Base-by-base conservation (phyloP, 2,888 invertebrate genomes). In the Epinotia bilunana region DNA sequence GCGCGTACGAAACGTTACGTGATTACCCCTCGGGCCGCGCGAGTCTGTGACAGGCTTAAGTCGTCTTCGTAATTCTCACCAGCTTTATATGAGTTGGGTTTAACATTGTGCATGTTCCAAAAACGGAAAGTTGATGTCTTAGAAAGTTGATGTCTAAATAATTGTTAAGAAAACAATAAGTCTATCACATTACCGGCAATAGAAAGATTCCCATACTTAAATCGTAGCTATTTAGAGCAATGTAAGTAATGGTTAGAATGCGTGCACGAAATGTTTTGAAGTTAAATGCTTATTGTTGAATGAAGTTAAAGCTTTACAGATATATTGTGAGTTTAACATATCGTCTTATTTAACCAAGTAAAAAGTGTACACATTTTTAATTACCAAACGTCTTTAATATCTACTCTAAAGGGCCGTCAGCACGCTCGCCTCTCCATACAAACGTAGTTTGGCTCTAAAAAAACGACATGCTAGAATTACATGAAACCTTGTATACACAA, bases 181-280 rank as follows among this genome's bases (percentile, higher is more conserved):
- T 74, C 67, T 72, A 78, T 74, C 78, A 20, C 76, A 83, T 84
- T 82, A 83, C 13, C 72, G 53, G 49, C n/a, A 77, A 82, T 82
- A 74, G 81, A 80, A 79, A 57, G 18, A 39, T 86, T 86, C 87
- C 83, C 86, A 86, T 81, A 76, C 74, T 82, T 78, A 77, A 33
- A 77, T 78, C 73, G 76, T 78, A 72, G 60, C 58, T 74, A 74
- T 74, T 78, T 79, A 73, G 79, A 80, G 78, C 78, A 81, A 79
- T 78, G 76, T 77, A 72, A 61, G 79, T 83, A 88, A 87, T 84
- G 83, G 81, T 73, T 79, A 72, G 80, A 81, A 83, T 84, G 84
- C 88, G 86, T 87, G 87, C 82, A 79, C 78, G 72, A 80, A 74
- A 77, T 55, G 76, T 80, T 79, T 64, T 49, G n/a, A 33, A 39